Percentiles rank a stretch among this genome's conserved stretches.
Conservation (phyloP, 2,888 invertebrate species). For the Cartodere bifasciata region DNA sequence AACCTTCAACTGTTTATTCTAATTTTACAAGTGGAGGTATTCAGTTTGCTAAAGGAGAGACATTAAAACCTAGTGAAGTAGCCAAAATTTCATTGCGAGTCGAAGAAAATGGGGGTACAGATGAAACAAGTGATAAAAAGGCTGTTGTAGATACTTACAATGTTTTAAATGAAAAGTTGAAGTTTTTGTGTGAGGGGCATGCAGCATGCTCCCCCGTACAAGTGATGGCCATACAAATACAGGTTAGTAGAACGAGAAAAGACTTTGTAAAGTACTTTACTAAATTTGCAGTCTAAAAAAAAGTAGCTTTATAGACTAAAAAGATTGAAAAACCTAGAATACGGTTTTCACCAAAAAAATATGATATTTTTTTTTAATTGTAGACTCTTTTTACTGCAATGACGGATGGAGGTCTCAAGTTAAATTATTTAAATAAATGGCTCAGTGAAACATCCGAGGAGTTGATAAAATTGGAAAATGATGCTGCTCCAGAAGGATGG, state of each 20-base stretch:
- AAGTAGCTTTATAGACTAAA: too few species aligned
- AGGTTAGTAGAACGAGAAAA: conserved; percentile 31
- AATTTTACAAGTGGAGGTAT: conserved; percentile 33
- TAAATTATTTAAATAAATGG: conserved; percentile 47
- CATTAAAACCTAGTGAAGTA: conserved; percentile 16
- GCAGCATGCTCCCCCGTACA: conserved; percentile 43
- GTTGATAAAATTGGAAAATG: conserved; percentile 48
- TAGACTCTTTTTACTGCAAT: conserved; percentile 53
- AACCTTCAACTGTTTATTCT: conserved; percentile 21
- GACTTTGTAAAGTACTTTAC: neutral
- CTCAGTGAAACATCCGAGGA: conserved; percentile 45
- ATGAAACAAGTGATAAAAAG: conserved; percentile 12
- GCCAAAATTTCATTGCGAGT: too few species aligned
- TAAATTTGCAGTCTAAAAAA: too few species aligned
- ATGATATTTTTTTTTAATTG: conserved; percentile 18
- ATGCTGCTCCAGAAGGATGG: conserved; percentile 55
- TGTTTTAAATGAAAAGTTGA: conserved; percentile 42
- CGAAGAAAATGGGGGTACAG: conserved; percentile 14
- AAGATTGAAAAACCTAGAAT: too few species aligned
- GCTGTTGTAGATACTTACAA: conserved; percentile 34
- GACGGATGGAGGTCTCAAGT: conserved; percentile 45
- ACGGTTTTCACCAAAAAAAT: too few species aligned
- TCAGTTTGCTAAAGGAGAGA: conserved; percentile 26
- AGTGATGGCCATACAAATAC: conserved; percentile 46
- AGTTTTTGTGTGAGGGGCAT: conserved; percentile 44